phyloP scores from a whole-genome alignment of 2,888 invertebrate species.

The Boloria euphrosyne region DNA sequence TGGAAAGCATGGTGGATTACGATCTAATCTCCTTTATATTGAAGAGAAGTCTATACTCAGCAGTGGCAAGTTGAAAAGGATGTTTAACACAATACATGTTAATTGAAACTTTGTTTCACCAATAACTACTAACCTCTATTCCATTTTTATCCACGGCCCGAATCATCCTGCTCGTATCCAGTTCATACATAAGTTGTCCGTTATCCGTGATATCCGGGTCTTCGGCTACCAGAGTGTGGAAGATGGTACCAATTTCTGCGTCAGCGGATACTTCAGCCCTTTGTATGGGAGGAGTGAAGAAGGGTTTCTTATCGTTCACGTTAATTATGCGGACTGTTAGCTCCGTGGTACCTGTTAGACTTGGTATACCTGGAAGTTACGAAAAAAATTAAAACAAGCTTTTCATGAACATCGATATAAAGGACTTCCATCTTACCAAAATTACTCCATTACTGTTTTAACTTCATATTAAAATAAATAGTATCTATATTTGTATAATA shows the following conservation, averaged over 20 bases:
- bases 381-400: no score
- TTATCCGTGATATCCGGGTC: conserved; percentile 90
- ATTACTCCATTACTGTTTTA: no score
- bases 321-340: conserved; percentile 91
- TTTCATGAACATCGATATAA: no score
- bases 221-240: conserved; percentile 87
- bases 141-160: conserved; percentile 92
- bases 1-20: no score
- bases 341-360: conserved; percentile 90
- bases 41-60: no score
- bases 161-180: conserved; percentile 85
- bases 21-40: no score
- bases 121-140: conserved; percentile 80
- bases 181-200: conserved; percentile 85
- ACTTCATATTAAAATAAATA: neutral
- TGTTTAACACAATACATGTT: no score
- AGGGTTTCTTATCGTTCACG: conserved; percentile 93
- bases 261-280: conserved; percentile 91
- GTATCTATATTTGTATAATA: no score
- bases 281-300: conserved; percentile 90
- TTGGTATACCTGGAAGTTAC: conserved; percentile 85
- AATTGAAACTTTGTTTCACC: no score
- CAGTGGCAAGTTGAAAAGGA: no score
- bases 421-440: no score
- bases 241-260: conserved; percentile 86